These are phyloP conservation scores for Dasyornis broadbenti DNA, from an alignment of 2,113 vertebrate genomes.

Conservation along the genomic window DNA sequence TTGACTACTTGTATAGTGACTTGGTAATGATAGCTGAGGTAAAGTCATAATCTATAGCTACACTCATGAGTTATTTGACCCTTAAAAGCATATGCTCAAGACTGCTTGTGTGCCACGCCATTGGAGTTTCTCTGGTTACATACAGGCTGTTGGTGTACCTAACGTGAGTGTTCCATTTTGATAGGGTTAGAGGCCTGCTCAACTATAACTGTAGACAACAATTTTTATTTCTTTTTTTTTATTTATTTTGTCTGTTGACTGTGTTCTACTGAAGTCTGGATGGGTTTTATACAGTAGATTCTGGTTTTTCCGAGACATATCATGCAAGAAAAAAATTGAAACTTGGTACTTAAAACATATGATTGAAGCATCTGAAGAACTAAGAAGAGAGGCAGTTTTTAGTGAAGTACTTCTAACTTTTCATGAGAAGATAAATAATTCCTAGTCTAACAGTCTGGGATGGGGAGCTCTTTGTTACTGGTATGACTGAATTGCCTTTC, in stretches of 20 bases:
- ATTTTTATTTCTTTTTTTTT: not conserved
- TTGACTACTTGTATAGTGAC: not conserved
- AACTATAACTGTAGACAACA: not conserved
- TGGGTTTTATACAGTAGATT: not conserved
- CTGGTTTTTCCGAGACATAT: not conserved
- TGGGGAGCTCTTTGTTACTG: not conserved
- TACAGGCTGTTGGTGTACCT: not conserved
- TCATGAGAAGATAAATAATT: not conserved
- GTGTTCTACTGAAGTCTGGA: not conserved
- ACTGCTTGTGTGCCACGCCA: too few relatives aligned
- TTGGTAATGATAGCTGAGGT: not conserved
- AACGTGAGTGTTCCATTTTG: not conserved
- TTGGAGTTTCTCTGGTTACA: not conserved
- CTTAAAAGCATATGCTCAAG: not conserved
- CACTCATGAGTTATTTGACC: fast-evolving
- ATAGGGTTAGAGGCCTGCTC: not conserved
- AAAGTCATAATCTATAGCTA: not conserved
- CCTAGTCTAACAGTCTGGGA: not conserved
- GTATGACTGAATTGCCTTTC: not conserved
- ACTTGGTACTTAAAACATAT: not conserved
- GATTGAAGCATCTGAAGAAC: not conserved
- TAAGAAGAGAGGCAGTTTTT: not conserved
- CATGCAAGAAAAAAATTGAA: not conserved
- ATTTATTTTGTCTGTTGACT: not conserved
- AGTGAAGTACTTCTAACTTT: not conserved